Evolutionary conservation across 2,113 vertebrate genomes (phyloP), one percentile per base, ranked within the genome.

Genomic region (Triplophysa siluroides): DNA sequence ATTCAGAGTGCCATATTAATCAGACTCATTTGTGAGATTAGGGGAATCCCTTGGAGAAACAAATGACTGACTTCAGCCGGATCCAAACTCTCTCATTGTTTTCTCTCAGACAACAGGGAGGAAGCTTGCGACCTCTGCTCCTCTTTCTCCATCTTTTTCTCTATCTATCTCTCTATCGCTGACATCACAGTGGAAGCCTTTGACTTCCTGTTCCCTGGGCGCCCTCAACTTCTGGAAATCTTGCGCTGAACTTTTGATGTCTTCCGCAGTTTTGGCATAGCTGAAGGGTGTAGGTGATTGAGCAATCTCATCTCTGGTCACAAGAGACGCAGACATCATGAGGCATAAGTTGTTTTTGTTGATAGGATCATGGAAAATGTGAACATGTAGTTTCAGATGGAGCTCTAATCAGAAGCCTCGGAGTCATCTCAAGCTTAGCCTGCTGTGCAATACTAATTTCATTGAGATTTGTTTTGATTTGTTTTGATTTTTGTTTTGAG

Each of bases 401-500:
- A 65, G 74, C 60, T 65, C 43, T 65, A 77, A 77, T 77, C 74
- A 77, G 61, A 77, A 77, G 45, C 45, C 62, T 33, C 45, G 33
- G 61, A 64, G 74, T 77, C 43, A 65, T 77, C 61, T 77, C 62
- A 62, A 23, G 62, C 58, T 63, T 43, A 33, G 74, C 19, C 45
- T 77, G 61, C 62, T 45, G 62, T 45, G 64, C 61, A 29, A 77
- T 19, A 65, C 74, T 77, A 77, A 77, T 77, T 77, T 65, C 62
- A 77, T 65, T 77, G 62, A 52, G 74, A 65, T 65, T 65, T 77
- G 74, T 77, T 77, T 76, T 63, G 73, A 76, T 76, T 62, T 76
- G 73, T 76, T 76, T 77, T 21, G 74, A 77, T 77, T 77, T 77
- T 77, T 77, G 74, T 77, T 77, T 65, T 77, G 74, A 77, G 74